Base-by-base conservation (phyloP, 2,113 vertebrate genomes). In the Dromaius novaehollandiae region DNA sequence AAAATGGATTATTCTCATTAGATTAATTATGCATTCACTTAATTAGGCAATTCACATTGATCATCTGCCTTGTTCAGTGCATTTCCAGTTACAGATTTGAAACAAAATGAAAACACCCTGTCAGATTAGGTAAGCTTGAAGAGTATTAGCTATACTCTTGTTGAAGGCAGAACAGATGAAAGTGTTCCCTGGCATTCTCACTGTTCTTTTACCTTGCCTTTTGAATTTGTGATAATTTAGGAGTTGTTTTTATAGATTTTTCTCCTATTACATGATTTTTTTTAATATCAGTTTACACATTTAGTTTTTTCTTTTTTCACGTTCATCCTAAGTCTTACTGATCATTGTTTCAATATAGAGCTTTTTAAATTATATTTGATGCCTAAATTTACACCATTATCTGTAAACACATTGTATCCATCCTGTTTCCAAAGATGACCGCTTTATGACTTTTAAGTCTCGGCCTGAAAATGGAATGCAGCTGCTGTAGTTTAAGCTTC, bases 1-100 rank as follows among this genome's bases (percentile, higher is more conserved):
- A 96, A 93, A 97, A 88, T 80, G 32, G n/a, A 94, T 96, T 96
- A 88, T 94, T 93, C 95, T 96, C 84, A 93, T 93, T 96, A 82
- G 85, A 86, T 96, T 96, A 96, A 94, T 96, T 93, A 96, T 88
- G 15, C 61, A 88, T 93, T 94, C 60, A 63, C 60, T 56, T 96
- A 75, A 92, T 96, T 94, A 96, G 63, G 60, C 69, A 92, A 82
- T 84, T 94, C 60, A 78, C 42, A 87, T 78, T 84, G 68, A 87
- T 96, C 74, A 71, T 84, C 74, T 91, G 34, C 81, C 61, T 93
- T 93, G 93, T 96, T 36, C 64, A 42, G 32, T 79, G 32, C 2
- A 8, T 60, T 90, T 36, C 10, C 19, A 60, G 21, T 81, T 93
- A 83, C 21, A 92, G 46, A 71, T 63, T 11, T 64, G 61, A 94